Evolutionary conservation across 1,140 invertebrate species (phyloP).

Genomic region (Drosophila trapezifrons): DNA sequence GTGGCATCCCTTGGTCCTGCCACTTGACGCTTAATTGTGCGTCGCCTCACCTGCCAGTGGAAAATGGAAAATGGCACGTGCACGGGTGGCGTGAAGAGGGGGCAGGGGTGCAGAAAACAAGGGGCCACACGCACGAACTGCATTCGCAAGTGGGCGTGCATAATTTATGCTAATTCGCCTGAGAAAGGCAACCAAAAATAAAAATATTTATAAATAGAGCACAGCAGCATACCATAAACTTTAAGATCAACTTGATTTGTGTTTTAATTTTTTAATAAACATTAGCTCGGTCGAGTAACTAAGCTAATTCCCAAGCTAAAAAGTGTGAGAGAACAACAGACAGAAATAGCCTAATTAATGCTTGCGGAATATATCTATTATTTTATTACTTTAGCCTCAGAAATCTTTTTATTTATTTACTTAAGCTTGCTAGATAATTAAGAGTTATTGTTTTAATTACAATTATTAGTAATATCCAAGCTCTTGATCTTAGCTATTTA

Average conservation of each 20-base stretch:
- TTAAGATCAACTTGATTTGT: slow-evolving; percentile 38
- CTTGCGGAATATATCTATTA: background rate
- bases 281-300: background rate
- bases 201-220: slow-evolving; percentile 20
- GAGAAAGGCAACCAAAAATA: slow-evolving; percentile 54
- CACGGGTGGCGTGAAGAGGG: slow-evolving; percentile 5
- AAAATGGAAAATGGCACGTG: slow-evolving; percentile 51
- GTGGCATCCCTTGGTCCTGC: slow-evolving; percentile 38
- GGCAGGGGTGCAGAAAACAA: background rate
- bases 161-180: slow-evolving; percentile 79
- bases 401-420: background rate
- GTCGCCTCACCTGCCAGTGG: slow-evolving; percentile 51
- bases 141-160: slow-evolving; percentile 80
- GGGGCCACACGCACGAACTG: slow-evolving; percentile 68
- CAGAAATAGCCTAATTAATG: background rate
- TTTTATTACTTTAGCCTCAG: background rate
- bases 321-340: background rate
- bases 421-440: background rate
- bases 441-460: background rate
- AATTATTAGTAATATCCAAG: background rate
- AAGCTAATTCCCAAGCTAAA: background rate
- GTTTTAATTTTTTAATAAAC: slow-evolving; percentile 15
- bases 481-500: background rate
- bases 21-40: slow-evolving; percentile 73
- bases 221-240: slow-evolving; percentile 24